Conservation (phyloP, 92 coral and sea anemone genomes). For the Zoanthus solanderi region DNA sequence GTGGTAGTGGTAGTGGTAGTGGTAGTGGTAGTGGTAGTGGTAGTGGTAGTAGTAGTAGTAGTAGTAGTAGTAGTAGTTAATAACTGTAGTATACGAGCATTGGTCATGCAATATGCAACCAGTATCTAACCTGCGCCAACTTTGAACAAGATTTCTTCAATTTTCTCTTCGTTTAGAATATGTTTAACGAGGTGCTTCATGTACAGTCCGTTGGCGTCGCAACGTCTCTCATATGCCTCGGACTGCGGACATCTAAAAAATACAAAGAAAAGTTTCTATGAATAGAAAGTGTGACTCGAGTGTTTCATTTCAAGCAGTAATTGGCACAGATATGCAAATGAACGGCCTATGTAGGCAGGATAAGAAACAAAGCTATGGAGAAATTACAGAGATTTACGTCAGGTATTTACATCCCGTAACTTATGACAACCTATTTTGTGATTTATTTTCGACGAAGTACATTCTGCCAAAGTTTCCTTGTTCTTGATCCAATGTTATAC, state of each 20-base stretch:
- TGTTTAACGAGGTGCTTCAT: conserved; percentile 85
- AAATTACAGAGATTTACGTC: too few relatives aligned
- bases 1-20: too few relatives aligned
- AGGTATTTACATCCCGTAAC: too few relatives aligned
- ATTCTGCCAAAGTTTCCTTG: conserved; percentile 26
- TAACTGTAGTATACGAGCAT: neutral
- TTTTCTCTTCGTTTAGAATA: conserved; percentile 75
- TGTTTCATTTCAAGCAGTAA: too few relatives aligned
- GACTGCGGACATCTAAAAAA: conserved; percentile 82
- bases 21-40: too few relatives aligned
- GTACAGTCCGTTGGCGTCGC: conserved; percentile 90
- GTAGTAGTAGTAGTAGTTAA: neutral
- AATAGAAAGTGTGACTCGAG: too few relatives aligned
- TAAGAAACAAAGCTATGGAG: too few relatives aligned
- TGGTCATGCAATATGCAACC: neutral
- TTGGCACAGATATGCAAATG: too few relatives aligned
- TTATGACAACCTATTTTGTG: neutral
- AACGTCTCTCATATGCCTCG: conserved; percentile 88
- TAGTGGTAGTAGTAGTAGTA: too few relatives aligned
- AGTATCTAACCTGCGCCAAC: conserved; percentile 78
- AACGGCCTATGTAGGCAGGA: too few relatives aligned
- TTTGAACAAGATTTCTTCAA: conserved; percentile 84
- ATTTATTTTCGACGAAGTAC: conserved; percentile 13
- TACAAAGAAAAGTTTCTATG: too few relatives aligned
- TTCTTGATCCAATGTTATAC: conserved; percentile 33